Percentiles rank a stretch among this genome's conserved stretches.
Conservation (phyloP, 2,797 vertebrate genomes). For the Macrochelys suwanniensis region DNA sequence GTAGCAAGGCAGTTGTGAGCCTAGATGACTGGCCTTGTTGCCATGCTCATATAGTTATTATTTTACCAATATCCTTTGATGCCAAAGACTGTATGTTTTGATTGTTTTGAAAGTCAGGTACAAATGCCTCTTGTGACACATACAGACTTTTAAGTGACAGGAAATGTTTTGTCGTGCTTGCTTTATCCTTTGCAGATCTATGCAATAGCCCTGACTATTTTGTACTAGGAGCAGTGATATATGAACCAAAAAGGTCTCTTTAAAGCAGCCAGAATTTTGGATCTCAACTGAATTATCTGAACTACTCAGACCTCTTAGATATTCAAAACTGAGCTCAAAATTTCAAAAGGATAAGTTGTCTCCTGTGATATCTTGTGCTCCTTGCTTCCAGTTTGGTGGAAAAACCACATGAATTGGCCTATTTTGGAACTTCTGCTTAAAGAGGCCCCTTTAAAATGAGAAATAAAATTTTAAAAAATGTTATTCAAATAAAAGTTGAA, state of each 20-base stretch:
- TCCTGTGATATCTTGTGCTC: not conserved
- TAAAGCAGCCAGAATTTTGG: not conserved
- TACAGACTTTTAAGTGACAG: not conserved
- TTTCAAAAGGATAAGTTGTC: not conserved
- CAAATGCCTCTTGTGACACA: not conserved
- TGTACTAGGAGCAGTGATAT: not conserved
- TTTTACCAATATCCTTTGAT: not conserved
- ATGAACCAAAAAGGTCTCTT: fast-evolving
- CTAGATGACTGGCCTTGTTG: not conserved
- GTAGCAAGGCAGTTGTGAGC: conserved; percentile 16
- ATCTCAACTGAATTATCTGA: not conserved
- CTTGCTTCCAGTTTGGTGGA: not conserved
- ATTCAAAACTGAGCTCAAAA: not conserved
- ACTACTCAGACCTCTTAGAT: not conserved
- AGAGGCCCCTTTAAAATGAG: not conserved
- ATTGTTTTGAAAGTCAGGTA: not conserved
- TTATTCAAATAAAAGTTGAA: not conserved
- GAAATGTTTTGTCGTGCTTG: not conserved
- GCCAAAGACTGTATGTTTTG: not conserved
- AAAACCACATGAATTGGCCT: not conserved
- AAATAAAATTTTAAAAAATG: not conserved
- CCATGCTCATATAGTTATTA: not conserved
- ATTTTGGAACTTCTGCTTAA: not conserved
- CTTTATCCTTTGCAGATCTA: not conserved
- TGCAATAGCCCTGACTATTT: not conserved